Base-by-base conservation (phyloP, 1,140 invertebrate genomes). In the Neotoxoptera formosana region DNA sequence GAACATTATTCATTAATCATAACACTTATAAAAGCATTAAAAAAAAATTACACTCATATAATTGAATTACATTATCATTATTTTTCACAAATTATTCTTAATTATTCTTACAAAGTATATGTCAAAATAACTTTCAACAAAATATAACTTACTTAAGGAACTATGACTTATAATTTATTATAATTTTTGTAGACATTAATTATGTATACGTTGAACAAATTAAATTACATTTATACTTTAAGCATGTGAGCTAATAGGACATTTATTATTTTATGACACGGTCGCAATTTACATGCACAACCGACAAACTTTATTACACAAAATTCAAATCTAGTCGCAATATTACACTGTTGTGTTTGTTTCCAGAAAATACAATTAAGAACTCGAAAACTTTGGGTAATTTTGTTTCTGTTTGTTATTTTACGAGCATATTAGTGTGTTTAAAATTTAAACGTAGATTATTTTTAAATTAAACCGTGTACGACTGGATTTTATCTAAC, bases 181-280 rank as follows among this genome's bases (percentile, higher is more conserved):
- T 89, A 21, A 89, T 56, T 89, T 89, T 89, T 51, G 87, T n/a
- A 56, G 87, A 89, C 87, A 89, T 89, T 56, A 53, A 89, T 89
- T 56, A 89, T 36, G 14, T 56, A 56, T 25, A 89, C 48, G 36
- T 89, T 53, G n/a, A 89, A 56, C 87, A 89, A 89, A 89, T 89
- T 53, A 89, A 89, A 89, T 89, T 89, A 89, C 87, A 36, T 89
- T 89, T 89, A 36, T 36, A 36, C n/a, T 88, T 88, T 89, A 53
- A 89, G 88, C 53, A 45, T 60, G 88, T 60, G 88, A 90, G 88
- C 88, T 90, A 60, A 60, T 90, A 90, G 51, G 36, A 90, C 53
- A 60, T 90, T 60, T 41, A 45, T 90, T 60, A 60, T 90, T 90
- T 90, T 90, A 90, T 45, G 88, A 60, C 88, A 56, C 53, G 34